These are phyloP conservation scores for Mimas tiliae DNA, from an alignment of 2,888 invertebrate species.

Conservation along the genomic window DNA sequence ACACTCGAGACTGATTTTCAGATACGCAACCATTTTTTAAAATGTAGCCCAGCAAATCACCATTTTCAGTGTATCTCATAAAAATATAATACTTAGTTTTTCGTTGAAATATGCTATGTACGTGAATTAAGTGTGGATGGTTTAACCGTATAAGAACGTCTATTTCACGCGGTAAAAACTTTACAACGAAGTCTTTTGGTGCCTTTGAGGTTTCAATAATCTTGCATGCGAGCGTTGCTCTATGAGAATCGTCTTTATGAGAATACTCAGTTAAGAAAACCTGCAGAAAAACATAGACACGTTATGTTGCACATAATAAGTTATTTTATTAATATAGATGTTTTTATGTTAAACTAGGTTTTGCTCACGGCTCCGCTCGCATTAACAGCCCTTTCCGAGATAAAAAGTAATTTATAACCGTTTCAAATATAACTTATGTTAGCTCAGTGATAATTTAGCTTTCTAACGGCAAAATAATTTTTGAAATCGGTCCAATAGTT, in stretches of 20 bases:
- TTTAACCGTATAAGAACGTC: constrained; percentile 90
- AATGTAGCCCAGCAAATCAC: constrained; percentile 90
- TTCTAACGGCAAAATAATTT: too few species aligned
- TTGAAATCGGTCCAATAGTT: too few species aligned
- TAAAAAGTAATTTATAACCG: too few species aligned
- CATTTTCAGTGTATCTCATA: constrained; percentile 91
- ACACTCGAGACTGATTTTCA: constrained; percentile 88
- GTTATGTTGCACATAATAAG: too few species aligned
- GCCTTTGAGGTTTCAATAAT: constrained; percentile 89
- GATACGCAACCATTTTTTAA: constrained; percentile 87
- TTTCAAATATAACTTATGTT: too few species aligned
- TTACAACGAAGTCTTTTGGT: constrained; percentile 90
- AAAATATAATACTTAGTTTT: constrained; percentile 90
- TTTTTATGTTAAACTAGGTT: background rate
- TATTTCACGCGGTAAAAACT: constrained; percentile 93
- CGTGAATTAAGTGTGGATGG: constrained; percentile 91
- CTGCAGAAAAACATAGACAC: constrained; percentile 45
- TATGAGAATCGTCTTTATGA: constrained; percentile 58
- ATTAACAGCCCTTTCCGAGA: too few species aligned
- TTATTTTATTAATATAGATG: background rate
- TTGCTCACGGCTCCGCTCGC: too few species aligned
- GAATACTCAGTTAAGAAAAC: constrained; percentile 73
- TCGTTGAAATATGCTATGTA: constrained; percentile 90
- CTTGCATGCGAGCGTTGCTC: constrained; percentile 87
- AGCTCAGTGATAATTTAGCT: too few species aligned